A percentile compares a stretch with the other conserved stretches of the same genome.
Conservation (phyloP, 2,113 vertebrate species). For the Perca fluviatilis region DNA sequence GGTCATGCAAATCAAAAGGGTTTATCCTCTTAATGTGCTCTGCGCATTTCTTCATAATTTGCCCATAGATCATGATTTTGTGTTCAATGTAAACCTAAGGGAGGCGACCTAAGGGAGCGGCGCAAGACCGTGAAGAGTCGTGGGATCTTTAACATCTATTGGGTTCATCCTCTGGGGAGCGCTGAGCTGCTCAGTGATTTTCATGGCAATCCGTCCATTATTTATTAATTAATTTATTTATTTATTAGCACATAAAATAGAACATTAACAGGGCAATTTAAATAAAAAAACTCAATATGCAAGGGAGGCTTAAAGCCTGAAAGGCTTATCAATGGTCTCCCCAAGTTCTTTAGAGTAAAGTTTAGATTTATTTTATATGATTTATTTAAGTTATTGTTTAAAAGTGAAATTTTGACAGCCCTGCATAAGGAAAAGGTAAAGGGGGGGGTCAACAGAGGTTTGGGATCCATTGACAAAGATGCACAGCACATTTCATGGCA, state of each 20-base stretch:
- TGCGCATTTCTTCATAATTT: not conserved
- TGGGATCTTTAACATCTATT: not conserved
- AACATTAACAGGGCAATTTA: too few species aligned
- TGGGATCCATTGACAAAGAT: not conserved
- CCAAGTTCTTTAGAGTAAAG: too few species aligned
- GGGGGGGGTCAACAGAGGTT: not conserved
- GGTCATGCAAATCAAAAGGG: conserved; percentile 12
- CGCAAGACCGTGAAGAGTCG: not conserved
- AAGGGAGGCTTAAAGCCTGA: too few species aligned
- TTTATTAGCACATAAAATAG: too few species aligned
- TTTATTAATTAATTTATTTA: too few species aligned
- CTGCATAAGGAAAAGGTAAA: too few species aligned
- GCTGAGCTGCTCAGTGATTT: not conserved
- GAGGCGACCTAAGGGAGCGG: not conserved
- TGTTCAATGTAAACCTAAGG: not conserved
- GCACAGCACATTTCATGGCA: not conserved
- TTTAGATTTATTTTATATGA: too few species aligned
- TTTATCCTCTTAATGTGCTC: not conserved
- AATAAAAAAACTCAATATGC: too few species aligned
- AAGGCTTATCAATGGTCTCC: too few species aligned
- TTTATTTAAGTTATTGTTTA: not conserved
- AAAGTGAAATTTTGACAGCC: not conserved
- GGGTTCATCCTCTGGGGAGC: not conserved
- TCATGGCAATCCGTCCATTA: too few species aligned
- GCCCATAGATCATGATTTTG: conserved; percentile 2